Evolutionary conservation across 2,888 invertebrate genomes (phyloP).

Genomic region (Spilarctia lutea): DNA sequence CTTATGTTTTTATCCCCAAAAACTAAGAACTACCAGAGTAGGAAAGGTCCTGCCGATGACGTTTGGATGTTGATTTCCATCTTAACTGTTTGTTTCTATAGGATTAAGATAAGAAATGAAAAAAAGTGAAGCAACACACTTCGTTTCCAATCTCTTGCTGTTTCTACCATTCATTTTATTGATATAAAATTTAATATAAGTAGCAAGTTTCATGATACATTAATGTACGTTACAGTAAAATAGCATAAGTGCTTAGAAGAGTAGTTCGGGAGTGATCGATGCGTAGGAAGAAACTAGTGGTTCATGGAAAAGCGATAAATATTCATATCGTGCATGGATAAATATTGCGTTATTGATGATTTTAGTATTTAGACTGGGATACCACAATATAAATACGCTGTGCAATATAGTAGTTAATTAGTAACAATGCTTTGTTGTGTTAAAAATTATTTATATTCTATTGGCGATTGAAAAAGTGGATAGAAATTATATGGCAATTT

Average conservation of each 20-base stretch:
- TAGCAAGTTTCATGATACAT: background rate
- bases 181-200: background rate
- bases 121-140: background rate
- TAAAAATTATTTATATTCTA: background rate
- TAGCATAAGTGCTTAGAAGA: background rate
- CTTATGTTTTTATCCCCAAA: too few species aligned
- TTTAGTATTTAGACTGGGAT: too few species aligned
- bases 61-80: too few species aligned
- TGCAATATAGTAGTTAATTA: background rate
- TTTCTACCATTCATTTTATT: background rate
- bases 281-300: background rate
- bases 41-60: too few species aligned
- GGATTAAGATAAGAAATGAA: background rate
- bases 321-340: background rate
- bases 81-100: too few species aligned
- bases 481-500: background rate
- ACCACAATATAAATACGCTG: too few species aligned
- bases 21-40: too few species aligned
- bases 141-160: background rate
- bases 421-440: background rate
- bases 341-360: background rate
- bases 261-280: background rate
- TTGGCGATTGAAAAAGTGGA: too few species aligned
- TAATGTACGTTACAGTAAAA: background rate
- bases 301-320: background rate